Evolutionary conservation across 2,113 vertebrate genomes (phyloP).

Genomic region (Cygnus atratus): DNA sequence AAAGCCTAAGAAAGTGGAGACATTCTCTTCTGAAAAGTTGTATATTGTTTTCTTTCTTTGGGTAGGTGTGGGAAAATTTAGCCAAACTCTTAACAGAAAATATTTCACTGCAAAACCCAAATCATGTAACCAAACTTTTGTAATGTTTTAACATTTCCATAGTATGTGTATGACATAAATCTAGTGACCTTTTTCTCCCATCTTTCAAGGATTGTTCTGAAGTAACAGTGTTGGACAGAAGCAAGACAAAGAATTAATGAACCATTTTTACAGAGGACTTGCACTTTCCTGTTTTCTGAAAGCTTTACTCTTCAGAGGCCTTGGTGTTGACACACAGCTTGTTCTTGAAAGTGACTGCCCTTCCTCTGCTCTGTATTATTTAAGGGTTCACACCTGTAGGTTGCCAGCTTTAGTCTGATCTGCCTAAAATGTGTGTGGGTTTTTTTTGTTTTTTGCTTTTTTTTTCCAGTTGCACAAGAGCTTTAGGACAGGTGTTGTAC

Average conservation of each 20-base stretch:
- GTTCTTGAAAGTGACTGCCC: slow-evolving; percentile 56
- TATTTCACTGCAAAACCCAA: not conserved
- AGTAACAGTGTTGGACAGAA: not conserved
- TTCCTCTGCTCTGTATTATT: slow-evolving; percentile 67
- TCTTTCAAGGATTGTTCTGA: not conserved
- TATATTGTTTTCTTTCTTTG: not conserved
- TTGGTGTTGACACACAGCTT: slow-evolving; percentile 58
- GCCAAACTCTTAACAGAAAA: not conserved
- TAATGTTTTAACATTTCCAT: not conserved
- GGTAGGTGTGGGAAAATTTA: not conserved
- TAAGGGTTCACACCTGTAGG: slow-evolving; percentile 64
- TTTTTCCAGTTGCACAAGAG: not conserved
- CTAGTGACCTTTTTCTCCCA: not conserved
- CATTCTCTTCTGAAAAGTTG: not conserved
- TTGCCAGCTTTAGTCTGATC: slow-evolving; percentile 61
- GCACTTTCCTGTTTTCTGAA: slow-evolving; percentile 73
- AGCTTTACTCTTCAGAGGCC: slow-evolving; percentile 74
- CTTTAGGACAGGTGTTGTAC: slow-evolving; percentile 26
- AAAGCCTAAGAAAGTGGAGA: not conserved
- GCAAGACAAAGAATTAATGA: slow-evolving; percentile 71
- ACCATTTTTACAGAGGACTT: slow-evolving; percentile 58
- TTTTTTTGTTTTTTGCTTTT: too few species aligned
- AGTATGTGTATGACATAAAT: not conserved
- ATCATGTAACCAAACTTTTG: not conserved
- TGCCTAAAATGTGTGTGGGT: not conserved